Percentiles rank a stretch among this genome's conserved stretches.
Conservation (phyloP, 2,113 vertebrate genomes). For the Neodon shergylaensis region DNA sequence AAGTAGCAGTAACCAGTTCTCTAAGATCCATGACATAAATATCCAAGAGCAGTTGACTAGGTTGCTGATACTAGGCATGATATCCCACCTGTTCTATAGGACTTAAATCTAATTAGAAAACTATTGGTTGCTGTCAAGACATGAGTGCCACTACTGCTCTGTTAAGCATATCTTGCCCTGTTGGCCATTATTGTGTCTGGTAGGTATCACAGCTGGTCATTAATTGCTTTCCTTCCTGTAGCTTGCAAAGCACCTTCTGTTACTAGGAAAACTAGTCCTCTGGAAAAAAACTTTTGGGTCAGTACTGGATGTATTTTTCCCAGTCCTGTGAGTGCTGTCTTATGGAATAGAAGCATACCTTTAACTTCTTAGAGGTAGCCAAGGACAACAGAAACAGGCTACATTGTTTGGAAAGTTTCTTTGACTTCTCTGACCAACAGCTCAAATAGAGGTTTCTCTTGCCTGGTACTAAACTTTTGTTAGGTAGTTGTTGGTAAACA, state of each 20-base stretch:
- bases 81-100: not conserved
- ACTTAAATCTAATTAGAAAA: not conserved
- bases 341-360: not conserved
- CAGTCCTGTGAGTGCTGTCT: not conserved
- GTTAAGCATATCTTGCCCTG: not conserved
- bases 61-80: not conserved
- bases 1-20: too few species aligned
- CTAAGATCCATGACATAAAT: not conserved
- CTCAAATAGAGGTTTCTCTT: not conserved
- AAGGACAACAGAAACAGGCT: not conserved
- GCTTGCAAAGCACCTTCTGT: not conserved
- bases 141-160: not conserved
- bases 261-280: too few species aligned
- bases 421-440: not conserved
- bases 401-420: not conserved
- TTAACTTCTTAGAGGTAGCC: not conserved
- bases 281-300: not conserved
- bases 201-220: not conserved
- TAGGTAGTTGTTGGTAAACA: not conserved
- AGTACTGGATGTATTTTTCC: not conserved
- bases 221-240: not conserved
- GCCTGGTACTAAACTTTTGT: not conserved
- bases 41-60: not conserved
- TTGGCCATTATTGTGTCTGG: not conserved
- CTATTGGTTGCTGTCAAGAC: not conserved